Percentiles rank a stretch among this genome's conserved stretches.
phyloP scores from a whole-genome alignment of 2,113 vertebrate genomes.

The Microcebus ravelobensis region DNA sequence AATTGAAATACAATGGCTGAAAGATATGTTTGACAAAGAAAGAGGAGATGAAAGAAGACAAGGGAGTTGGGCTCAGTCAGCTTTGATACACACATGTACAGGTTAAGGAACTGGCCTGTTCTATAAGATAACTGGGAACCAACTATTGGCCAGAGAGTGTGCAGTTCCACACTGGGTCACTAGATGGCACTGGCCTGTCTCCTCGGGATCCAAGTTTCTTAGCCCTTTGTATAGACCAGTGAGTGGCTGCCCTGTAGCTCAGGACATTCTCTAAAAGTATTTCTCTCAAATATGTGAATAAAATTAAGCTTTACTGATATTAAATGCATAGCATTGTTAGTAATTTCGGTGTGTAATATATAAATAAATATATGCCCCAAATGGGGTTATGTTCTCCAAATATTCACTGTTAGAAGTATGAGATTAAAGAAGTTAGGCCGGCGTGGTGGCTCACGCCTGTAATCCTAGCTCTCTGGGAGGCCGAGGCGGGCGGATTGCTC shows the following conservation, averaged over 20 bases:
- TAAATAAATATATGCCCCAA: not conserved
- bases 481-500: no score
- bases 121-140: not conserved
- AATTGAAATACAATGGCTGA: not conserved
- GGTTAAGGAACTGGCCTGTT: not conserved
- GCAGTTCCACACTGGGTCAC: not conserved
- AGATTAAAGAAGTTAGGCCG: not conserved
- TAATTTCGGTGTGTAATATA: not conserved
- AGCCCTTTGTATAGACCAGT: not conserved
- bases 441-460: no score
- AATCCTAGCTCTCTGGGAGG: no score
- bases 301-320: not conserved
- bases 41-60: not conserved
- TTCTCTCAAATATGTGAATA: not conserved
- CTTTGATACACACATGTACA: not conserved
- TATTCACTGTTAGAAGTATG: not conserved
- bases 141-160: accelerated
- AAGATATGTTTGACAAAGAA: not conserved
- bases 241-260: not conserved
- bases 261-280: not conserved
- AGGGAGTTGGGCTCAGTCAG: not conserved
- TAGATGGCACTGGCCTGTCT: constrained; percentile 50
- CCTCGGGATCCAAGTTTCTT: not conserved
- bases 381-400: not conserved
- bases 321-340: not conserved